Evolutionary conservation across 2,797 vertebrate genomes (phyloP).

Genomic region (Pogoniulus pusillus): DNA sequence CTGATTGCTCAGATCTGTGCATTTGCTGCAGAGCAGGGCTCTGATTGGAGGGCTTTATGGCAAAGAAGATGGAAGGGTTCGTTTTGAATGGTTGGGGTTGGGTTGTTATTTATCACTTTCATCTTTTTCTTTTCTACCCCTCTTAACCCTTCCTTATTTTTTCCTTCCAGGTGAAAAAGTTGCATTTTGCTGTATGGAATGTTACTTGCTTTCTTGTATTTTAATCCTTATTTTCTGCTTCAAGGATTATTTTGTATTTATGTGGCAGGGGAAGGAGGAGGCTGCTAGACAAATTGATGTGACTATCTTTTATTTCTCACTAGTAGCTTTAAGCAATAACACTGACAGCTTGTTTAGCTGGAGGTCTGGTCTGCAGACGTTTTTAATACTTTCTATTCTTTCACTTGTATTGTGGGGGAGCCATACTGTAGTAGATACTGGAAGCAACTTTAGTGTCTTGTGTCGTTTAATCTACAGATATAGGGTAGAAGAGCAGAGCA

Average conservation of each 20-base stretch:
- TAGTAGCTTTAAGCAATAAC: background rate
- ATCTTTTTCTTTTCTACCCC: background rate
- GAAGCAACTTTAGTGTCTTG: background rate
- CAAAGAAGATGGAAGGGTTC: background rate
- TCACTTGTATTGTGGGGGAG: background rate
- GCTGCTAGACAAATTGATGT: background rate
- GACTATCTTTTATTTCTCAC: background rate
- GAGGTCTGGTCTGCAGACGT: background rate
- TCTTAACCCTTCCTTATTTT: background rate
- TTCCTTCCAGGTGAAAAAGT: background rate
- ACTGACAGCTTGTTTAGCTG: background rate
- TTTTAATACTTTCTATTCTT: background rate
- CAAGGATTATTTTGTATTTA: background rate
- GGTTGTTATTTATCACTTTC: background rate
- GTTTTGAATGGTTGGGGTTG: background rate
- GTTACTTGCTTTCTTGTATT: background rate
- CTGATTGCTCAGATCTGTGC: background rate
- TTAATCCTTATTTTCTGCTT: background rate
- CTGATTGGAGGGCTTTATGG: background rate
- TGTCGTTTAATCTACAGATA: background rate
- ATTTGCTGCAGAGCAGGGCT: background rate
- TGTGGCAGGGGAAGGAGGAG: background rate
- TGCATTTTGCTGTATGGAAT: background rate
- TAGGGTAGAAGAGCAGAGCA: background rate
- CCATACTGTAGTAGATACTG: background rate